Conservation (phyloP, 2,113 vertebrate species). For the Xyliphius kryptos region DNA sequence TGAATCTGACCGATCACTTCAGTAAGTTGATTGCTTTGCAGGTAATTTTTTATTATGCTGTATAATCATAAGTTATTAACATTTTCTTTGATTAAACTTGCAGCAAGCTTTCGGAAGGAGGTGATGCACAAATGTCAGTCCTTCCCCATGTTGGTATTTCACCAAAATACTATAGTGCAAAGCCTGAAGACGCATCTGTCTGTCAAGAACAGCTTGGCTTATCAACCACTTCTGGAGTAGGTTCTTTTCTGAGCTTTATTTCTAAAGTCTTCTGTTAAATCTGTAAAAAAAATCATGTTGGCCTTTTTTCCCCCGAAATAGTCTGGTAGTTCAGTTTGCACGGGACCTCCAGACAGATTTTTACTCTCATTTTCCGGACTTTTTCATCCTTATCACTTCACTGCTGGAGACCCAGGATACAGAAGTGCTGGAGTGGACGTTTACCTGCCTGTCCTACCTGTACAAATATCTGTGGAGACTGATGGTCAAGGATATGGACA, state of each 20-base stretch:
- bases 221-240: slow-evolving; percentile 89
- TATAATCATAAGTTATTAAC: neutral
- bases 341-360: slow-evolving; percentile 94
- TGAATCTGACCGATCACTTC: slow-evolving; percentile 88
- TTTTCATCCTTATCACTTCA: slow-evolving; percentile 79
- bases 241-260: slow-evolving; percentile 37
- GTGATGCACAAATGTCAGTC: slow-evolving; percentile 86
- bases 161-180: slow-evolving; percentile 80
- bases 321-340: slow-evolving; percentile 89
- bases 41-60: neutral
- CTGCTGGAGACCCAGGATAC: slow-evolving; percentile 90
- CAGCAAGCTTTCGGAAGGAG: slow-evolving; percentile 82
- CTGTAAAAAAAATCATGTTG: no score
- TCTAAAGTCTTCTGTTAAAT: no score
- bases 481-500: slow-evolving; percentile 90
- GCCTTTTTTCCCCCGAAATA: slow-evolving; percentile 47
- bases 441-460: slow-evolving; percentile 88
- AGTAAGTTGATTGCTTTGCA: slow-evolving; percentile 62
- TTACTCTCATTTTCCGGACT: slow-evolving; percentile 90
- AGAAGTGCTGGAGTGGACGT: slow-evolving; percentile 86
- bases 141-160: slow-evolving; percentile 91
- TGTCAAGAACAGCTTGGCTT: slow-evolving; percentile 77
- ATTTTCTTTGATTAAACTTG: slow-evolving; percentile 20
- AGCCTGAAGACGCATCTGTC: slow-evolving; percentile 84
- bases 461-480: slow-evolving; percentile 95